phyloP scores from a whole-genome alignment of 2,888 invertebrate species.

The Noctua comes region DNA sequence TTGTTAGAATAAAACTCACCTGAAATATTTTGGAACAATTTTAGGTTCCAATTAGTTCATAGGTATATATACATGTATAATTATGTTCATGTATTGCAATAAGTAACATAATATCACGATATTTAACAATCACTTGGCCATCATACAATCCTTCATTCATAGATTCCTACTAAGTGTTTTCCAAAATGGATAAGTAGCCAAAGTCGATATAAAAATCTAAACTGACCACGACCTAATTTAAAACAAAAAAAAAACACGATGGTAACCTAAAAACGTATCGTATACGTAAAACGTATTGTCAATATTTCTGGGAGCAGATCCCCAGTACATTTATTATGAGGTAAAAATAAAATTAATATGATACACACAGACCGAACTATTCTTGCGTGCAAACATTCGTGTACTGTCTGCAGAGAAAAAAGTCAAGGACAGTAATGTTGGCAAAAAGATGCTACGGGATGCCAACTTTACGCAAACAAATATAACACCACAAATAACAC shows the following conservation, averaged over 20 bases:
- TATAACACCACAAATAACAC: background rate
- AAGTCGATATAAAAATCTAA: background rate
- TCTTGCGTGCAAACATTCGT: slow-evolving; percentile 47
- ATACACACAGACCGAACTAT: slow-evolving; percentile 44
- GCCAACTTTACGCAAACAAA: slow-evolving; percentile 50
- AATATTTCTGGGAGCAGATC: slow-evolving; percentile 19
- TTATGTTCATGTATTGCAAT: no score
- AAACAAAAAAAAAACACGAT: background rate
- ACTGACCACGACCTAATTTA: background rate
- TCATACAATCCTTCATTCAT: no score
- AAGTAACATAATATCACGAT: background rate
- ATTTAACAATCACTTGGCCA: background rate
- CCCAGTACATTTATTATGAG: slow-evolving; percentile 32
- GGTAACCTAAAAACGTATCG: background rate
- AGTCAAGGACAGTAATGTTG: slow-evolving; percentile 61
- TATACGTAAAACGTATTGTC: no score
- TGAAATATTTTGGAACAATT: background rate
- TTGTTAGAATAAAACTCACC: background rate
- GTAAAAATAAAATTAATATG: slow-evolving; percentile 49
- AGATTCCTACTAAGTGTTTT: background rate
- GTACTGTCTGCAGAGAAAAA: slow-evolving; percentile 52
- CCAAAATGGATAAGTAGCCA: background rate
- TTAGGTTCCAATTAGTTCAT: background rate
- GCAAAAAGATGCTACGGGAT: slow-evolving; percentile 63
- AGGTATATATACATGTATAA: background rate